Base-by-base conservation (phyloP, 30 jellyfish, hydroid and myxozoan genomes). In the Aurelia aurita region DNA sequence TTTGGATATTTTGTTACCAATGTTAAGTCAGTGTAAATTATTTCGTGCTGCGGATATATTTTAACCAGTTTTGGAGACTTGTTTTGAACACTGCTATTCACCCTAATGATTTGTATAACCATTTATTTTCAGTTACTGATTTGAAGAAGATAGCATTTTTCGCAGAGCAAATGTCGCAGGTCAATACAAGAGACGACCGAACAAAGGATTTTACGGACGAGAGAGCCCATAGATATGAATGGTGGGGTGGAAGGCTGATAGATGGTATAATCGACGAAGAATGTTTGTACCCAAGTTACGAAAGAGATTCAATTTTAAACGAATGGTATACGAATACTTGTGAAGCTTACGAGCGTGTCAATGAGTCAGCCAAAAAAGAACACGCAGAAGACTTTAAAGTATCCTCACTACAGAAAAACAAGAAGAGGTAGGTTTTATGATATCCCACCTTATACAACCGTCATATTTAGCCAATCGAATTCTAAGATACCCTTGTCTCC, bases 231-330 rank as follows among this genome's bases (percentile, higher is more conserved):
- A 12, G 54, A 28, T 26, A 51, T 23, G 72, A 73, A 5, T 73
- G 85, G 85, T 73, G 85, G 85, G 35, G 15, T 73, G 71, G 58
- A 13, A 73, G 55, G 18, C 27, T 58, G 28, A 1, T n/a, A 0
- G 85, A 73, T 55, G 72, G 72, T 31, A 73, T 51, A 14, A 22
- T 34, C 27, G 85, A 73, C n/a, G 85, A 46, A 27, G 85, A 73
- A 29, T 58, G 85, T n/a, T 31, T 46, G 12, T n/a, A 22, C 3
- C 18, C 28, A 3, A 25, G 25, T 10, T 31, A 26, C 4, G 54
- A 3, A 19, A 31, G 46, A 27, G 47, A 13, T 32, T 11, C 26
- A 21, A 19, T 45, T 7, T 49, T 47, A 60, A n/a, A 73, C 5
- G 28, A 73, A n/a, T 15, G 28, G 29, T 10, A 44, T 53, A 16